These are phyloP conservation scores for Xenopus borealis DNA, from an alignment of 2,113 vertebrate species.

Conservation along the genomic window DNA sequence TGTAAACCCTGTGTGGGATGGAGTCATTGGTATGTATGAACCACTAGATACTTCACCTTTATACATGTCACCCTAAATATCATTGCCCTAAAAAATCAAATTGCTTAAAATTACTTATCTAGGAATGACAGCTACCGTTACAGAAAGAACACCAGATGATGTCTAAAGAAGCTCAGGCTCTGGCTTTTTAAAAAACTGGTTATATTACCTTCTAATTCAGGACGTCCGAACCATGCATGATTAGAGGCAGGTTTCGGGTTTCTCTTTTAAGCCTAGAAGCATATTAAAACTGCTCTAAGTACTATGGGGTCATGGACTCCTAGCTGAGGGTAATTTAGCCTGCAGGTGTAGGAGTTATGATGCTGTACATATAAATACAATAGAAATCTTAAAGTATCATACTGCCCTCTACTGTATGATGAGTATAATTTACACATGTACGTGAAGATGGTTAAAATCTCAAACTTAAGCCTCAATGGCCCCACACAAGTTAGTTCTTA, in stretches of 20 bases:
- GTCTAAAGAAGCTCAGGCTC: not conserved
- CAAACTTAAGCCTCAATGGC: too few species aligned
- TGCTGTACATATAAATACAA: not conserved
- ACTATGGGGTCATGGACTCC: not conserved
- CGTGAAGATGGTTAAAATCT: too few species aligned
- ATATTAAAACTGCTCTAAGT: not conserved
- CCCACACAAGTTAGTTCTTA: too few species aligned
- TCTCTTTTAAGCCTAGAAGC: conserved; percentile 23
- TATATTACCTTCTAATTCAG: conserved; percentile 21
- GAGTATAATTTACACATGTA: not conserved
- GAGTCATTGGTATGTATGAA: too few species aligned
- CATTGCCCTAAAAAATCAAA: not conserved
- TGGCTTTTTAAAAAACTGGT: conserved; percentile 15
- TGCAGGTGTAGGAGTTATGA: not conserved
- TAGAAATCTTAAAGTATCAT: not conserved
- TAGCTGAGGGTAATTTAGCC: not conserved
- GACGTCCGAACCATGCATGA: conserved; percentile 17
- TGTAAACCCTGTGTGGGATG: too few species aligned
- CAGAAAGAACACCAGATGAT: conserved; percentile 12
- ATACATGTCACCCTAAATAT: too few species aligned
- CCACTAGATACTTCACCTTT: too few species aligned
- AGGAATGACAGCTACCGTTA: conserved; percentile 11
- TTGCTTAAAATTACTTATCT: not conserved
- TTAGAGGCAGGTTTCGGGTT: conserved; percentile 29
- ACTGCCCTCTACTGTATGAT: conserved; percentile 52